Evolutionary conservation across 2,888 invertebrate species (phyloP).

Genomic region (Erpobdella octoculata): DNA sequence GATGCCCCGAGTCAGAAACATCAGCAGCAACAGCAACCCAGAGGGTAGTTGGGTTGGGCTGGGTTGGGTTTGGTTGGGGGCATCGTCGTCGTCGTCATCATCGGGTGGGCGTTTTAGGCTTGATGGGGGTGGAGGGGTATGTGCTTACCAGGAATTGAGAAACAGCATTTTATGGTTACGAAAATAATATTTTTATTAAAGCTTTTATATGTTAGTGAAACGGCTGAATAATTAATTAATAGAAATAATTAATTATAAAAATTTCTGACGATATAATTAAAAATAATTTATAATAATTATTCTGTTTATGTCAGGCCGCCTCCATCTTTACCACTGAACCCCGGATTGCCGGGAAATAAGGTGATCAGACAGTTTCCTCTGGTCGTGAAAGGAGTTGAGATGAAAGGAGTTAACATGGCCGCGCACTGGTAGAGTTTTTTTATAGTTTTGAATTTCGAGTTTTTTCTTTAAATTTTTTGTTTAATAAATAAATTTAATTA

Average conservation of each 20-base stretch:
- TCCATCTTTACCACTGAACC: slow-evolving; percentile 19
- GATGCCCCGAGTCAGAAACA: neutral
- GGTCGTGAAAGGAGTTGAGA: slow-evolving; percentile 19
- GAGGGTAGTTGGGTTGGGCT: neutral
- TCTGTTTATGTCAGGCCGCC: slow-evolving; percentile 3
- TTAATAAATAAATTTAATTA: neutral
- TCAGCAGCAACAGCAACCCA: neutral
- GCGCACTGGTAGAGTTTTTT: neutral
- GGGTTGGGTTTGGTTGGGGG: neutral
- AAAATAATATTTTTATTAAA: no score
- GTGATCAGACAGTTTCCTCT: slow-evolving; percentile 21
- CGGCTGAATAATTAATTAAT: no score
- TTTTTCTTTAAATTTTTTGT: neutral
- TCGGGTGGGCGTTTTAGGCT: neutral
- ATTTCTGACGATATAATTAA: neutral
- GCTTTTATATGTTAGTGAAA: no score
- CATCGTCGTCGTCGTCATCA: neutral
- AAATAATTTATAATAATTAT: neutral
- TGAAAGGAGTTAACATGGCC: slow-evolving; percentile 5
- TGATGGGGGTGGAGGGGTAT: neutral
- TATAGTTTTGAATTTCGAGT: neutral
- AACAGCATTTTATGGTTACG: no score
- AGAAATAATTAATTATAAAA: neutral
- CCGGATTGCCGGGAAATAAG: slow-evolving; percentile 23
- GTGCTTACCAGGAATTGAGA: no score